Base-by-base conservation (phyloP, 2,888 invertebrate genomes). In the Philopedon plagiatum region DNA sequence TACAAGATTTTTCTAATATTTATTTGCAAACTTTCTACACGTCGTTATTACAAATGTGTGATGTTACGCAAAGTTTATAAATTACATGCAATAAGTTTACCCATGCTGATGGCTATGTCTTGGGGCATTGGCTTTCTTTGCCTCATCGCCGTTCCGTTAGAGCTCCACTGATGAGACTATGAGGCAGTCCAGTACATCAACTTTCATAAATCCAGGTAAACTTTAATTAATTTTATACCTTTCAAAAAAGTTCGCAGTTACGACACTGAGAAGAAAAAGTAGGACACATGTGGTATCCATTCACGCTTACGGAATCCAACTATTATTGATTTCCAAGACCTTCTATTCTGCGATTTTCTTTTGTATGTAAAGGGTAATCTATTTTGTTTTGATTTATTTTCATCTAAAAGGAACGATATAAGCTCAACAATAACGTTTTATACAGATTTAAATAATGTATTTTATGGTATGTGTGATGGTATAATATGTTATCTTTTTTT, bases 301-400 rank as follows among this genome's bases (percentile, higher is more conserved):
- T 63, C 34, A 51, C 64, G 41, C 64, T 37, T 64, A 39, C 64
- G 39, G n/a, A 56, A 19, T 54, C 29, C 54, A 51, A 64, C 64
- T 64, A 54, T 41, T 64, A 64, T 64, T 54, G 54, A 64, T 64
- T 64, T 41, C 9, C n/a, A 7, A 34, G 51, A 19, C 49, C 49
- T 63, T 41, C 51, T 23, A 39, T 64, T 64, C 49, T 39, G 51
- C 54, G 54, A 64, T 64, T 54, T 64, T 56, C 64, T 64, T 51
- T 56, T 62, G 56, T 26, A 37, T 64, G 37, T 64, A 13, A 26
- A 26, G 64, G 39, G 56, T 54, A 19, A 37, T 21, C 54, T 54
- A 54, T 23, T 64, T 64, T 49, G 62, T 62, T 49, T 62, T 49
- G 49, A 62, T 62, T 62, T 62, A 62, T 62, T 62, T 62, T 62